These are phyloP conservation scores for Eulemur coronatus DNA, from an alignment of 2,797 vertebrate species.

Conservation along the genomic window DNA sequence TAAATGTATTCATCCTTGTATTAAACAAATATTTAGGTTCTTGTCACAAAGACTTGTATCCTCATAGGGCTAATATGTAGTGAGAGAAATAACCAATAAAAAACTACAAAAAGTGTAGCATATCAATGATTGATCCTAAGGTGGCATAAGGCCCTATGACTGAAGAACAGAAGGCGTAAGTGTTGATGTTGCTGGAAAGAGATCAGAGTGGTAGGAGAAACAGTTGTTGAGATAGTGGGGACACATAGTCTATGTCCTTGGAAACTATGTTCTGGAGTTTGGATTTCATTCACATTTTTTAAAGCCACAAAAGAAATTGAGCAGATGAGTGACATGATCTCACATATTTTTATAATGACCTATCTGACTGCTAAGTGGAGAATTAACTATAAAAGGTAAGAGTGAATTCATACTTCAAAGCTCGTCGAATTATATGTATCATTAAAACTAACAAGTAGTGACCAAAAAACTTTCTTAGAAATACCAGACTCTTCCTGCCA, in stretches of 20 bases:
- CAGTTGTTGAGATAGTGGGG: neutral
- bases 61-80: neutral
- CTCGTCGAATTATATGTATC: neutral
- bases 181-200: fast-evolving
- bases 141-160: neutral
- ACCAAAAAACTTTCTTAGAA: neutral
- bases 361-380: neutral
- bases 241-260: neutral
- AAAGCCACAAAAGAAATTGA: neutral
- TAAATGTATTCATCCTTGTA: neutral
- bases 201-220: neutral
- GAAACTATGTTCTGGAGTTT: neutral
- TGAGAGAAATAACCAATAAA: neutral
- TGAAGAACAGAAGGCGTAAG: neutral
- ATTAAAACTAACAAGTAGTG: neutral
- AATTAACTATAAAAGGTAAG: neutral
- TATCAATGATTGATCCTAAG: neutral
- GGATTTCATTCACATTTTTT: neutral
- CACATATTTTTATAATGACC: neutral
- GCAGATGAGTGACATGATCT: neutral
- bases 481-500: neutral
- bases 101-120: neutral
- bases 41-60: neutral
- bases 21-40: neutral
- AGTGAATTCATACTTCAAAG: neutral